A percentile compares a stretch with the other conserved stretches of the same genome.
Conservation (phyloP, 2,888 invertebrate genomes). For the Nineta flava region DNA sequence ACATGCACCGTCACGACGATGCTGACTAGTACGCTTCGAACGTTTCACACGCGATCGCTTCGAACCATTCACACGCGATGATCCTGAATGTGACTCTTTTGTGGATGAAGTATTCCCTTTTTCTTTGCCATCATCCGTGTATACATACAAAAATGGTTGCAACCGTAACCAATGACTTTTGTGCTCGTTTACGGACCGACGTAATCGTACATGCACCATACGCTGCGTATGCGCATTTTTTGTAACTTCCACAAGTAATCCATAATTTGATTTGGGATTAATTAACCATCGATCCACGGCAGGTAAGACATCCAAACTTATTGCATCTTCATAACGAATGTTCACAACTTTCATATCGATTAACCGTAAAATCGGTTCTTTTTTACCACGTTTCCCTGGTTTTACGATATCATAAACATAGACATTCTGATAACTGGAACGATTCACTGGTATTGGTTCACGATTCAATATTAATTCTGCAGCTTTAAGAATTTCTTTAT, state of each 20-base stretch:
- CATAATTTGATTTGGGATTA: slow-evolving; percentile 60
- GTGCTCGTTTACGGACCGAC: slow-evolving; percentile 43
- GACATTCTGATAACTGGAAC: slow-evolving; percentile 38
- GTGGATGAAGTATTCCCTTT: too few relatives aligned
- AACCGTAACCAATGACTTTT: slow-evolving; percentile 45
- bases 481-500: slow-evolving; percentile 58
- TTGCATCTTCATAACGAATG: slow-evolving; percentile 38
- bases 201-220: slow-evolving; percentile 49
- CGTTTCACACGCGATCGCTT: slow-evolving; percentile 31
- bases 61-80: slow-evolving; percentile 3
- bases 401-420: slow-evolving; percentile 62
- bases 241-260: slow-evolving; percentile 56
- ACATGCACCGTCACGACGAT: slow-evolving; percentile 55
- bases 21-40: slow-evolving; percentile 33
- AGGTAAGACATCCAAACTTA: slow-evolving; percentile 71
- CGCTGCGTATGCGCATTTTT: slow-evolving; percentile 27
- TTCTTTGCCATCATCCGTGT: slow-evolving; percentile 63
- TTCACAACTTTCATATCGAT: slow-evolving; percentile 62
- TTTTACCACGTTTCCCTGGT: slow-evolving; percentile 46
- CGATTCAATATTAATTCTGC: slow-evolving; percentile 64
- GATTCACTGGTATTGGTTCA: slow-evolving; percentile 24
- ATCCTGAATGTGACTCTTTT: too few relatives aligned
- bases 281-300: slow-evolving; percentile 77
- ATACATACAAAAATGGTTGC: slow-evolving; percentile 70
- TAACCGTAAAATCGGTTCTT: slow-evolving; percentile 55